Evolutionary conservation across 2,888 invertebrate genomes (phyloP).

Genomic region (Imbricaverruca yamaguchii): DNA sequence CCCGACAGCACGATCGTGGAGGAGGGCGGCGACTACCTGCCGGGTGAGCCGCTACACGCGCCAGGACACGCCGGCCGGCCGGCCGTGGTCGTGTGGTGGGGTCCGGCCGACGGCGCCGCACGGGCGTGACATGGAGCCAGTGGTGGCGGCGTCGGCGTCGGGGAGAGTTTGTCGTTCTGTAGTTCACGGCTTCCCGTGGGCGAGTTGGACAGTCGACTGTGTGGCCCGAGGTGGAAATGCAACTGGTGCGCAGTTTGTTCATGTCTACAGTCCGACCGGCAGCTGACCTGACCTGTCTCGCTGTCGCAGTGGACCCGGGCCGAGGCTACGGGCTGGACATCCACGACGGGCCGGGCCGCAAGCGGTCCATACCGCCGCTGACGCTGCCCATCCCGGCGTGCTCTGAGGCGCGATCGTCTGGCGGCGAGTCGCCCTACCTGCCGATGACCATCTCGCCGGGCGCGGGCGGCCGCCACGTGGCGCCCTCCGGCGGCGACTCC

Average conservation of each 20-base stretch:
- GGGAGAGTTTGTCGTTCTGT: no score
- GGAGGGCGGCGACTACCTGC: slow-evolving; percentile 11
- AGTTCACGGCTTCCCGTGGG: no score
- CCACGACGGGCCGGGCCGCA: neutral
- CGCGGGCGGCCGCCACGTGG: neutral
- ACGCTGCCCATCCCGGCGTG: neutral
- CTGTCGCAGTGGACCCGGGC: neutral
- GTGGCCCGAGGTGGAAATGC: no score
- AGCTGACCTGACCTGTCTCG: neutral
- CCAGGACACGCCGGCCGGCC: no score
- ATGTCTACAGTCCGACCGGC: no score
- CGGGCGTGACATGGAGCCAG: no score
- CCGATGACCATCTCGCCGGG: neutral
- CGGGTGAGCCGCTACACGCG: neutral
- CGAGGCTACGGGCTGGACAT: neutral
- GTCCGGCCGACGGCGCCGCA: no score
- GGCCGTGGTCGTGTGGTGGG: no score
- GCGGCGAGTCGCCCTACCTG: neutral
- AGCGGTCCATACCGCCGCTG: slow-evolving; percentile 8
- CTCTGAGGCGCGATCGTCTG: neutral
- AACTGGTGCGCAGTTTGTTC: no score
- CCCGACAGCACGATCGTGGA: neutral
- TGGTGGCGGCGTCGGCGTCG: no score
- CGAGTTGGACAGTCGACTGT: no score
- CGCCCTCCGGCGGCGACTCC: neutral